Conservation (phyloP, 2,113 vertebrate genomes). For the Atractosteus spatula region DNA sequence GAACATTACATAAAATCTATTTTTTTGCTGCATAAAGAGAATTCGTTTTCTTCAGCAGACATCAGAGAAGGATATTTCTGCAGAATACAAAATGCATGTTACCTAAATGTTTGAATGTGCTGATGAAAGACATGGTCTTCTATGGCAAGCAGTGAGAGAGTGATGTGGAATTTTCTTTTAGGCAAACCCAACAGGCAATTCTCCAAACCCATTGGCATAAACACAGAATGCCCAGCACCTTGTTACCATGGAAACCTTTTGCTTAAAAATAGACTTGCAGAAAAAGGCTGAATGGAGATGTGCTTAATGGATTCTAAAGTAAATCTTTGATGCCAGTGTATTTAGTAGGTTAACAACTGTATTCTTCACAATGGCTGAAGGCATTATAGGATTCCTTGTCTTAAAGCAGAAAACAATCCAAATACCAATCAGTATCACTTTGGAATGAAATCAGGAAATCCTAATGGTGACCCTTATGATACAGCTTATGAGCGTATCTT, state of each 20-base stretch:
- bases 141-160: too few relatives aligned
- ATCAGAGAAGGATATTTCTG: too few relatives aligned
- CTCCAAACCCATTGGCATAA: conserved; percentile 52
- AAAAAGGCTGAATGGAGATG: conserved; percentile 43
- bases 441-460: too few relatives aligned
- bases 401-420: neutral
- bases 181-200: conserved; percentile 43
- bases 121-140: too few relatives aligned
- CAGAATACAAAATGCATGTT: too few relatives aligned
- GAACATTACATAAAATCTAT: too few relatives aligned
- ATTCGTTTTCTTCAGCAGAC: too few relatives aligned
- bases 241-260: conserved; percentile 65
- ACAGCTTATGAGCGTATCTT: neutral
- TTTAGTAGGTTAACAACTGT: conserved; percentile 10
- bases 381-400: neutral
- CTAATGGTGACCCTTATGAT: neutral
- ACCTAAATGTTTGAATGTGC: too few relatives aligned
- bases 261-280: conserved; percentile 63
- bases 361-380: neutral
- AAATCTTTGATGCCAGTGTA: conserved; percentile 8
- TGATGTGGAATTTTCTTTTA: too few relatives aligned
- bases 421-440: too few relatives aligned
- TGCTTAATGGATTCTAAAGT: conserved; percentile 50
- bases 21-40: too few relatives aligned
- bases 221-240: conserved; percentile 45